These are phyloP conservation scores for Chromobotia macracanthus DNA, from an alignment of 2,797 vertebrate genomes.

Conservation along the genomic window DNA sequence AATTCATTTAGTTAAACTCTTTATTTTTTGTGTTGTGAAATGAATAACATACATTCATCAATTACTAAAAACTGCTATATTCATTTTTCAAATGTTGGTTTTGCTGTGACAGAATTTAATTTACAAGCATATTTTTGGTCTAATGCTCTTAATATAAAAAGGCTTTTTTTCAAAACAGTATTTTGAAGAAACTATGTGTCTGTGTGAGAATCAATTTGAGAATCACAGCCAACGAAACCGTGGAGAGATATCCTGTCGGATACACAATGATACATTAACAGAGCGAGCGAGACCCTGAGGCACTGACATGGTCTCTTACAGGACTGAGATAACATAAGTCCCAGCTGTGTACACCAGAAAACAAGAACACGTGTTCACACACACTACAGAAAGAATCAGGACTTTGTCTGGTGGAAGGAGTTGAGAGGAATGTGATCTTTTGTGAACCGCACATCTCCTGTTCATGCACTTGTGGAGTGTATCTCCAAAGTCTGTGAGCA, in stretches of 20 bases:
- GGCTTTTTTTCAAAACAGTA: too few relatives aligned
- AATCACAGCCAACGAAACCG: background rate
- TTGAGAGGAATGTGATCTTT: constrained; percentile 55
- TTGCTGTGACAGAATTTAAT: too few relatives aligned
- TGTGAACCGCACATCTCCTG: constrained; percentile 52
- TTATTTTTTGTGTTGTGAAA: background rate
- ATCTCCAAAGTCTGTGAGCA: background rate
- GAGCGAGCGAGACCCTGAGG: background rate
- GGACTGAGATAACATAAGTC: background rate
- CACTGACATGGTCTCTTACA: background rate
- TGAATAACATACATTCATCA: background rate
- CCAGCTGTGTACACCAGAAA: background rate
- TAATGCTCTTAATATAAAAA: too few relatives aligned
- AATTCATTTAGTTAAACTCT: too few relatives aligned
- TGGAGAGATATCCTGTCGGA: background rate
- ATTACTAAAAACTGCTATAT: too few relatives aligned
- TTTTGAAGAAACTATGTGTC: background rate
- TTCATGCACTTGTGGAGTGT: constrained; percentile 43
- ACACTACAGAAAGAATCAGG: constrained; percentile 49
- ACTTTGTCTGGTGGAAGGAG: constrained; percentile 48
- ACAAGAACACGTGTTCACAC: constrained; percentile 27
- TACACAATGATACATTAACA: constrained; percentile 31
- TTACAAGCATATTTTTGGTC: too few relatives aligned
- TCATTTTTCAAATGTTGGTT: too few relatives aligned
- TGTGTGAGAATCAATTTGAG: background rate